phyloP scores from a whole-genome alignment of 2,797 vertebrate species.

The Syndactyla subalaris region DNA sequence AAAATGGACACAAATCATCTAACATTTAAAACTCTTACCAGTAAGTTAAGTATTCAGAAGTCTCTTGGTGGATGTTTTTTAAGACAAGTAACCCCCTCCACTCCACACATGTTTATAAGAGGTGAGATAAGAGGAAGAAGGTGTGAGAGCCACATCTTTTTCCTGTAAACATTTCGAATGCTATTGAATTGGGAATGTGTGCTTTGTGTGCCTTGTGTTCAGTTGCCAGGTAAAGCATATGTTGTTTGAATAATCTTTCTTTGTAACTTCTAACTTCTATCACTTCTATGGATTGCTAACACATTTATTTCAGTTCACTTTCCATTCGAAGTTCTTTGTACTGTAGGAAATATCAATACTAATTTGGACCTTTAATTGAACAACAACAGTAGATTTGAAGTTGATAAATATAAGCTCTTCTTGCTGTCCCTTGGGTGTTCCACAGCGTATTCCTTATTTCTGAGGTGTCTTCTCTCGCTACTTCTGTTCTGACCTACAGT shows the following conservation, averaged over 20 bases:
- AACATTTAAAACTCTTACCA: neutral
- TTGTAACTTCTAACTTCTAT: slow-evolving; percentile 51
- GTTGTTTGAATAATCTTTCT: slow-evolving; percentile 52
- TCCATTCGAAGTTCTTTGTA: slow-evolving; percentile 48
- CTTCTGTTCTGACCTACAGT: slow-evolving; percentile 31
- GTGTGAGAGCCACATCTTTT: neutral
- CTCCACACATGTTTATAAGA: neutral
- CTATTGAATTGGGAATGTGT: neutral
- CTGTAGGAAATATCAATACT: slow-evolving; percentile 54
- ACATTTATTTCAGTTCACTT: slow-evolving; percentile 66
- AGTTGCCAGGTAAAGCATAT: neutral
- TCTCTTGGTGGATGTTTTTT: neutral
- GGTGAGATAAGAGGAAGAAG: neutral
- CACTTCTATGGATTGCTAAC: slow-evolving; percentile 47
- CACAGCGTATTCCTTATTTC: slow-evolving; percentile 21
- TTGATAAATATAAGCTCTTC: slow-evolving; percentile 65
- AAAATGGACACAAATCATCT: neutral
- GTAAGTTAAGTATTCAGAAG: neutral
- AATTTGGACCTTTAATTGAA: slow-evolving; percentile 69
- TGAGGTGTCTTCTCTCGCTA: slow-evolving; percentile 44
- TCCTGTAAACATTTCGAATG: neutral
- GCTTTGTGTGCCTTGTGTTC: neutral
- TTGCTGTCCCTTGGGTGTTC: slow-evolving; percentile 45
- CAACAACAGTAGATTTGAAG: slow-evolving; percentile 53
- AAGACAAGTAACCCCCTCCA: neutral